These are phyloP conservation scores for Narcine bancroftii DNA, from an alignment of 2,113 vertebrate genomes.

Conservation along the genomic window DNA sequence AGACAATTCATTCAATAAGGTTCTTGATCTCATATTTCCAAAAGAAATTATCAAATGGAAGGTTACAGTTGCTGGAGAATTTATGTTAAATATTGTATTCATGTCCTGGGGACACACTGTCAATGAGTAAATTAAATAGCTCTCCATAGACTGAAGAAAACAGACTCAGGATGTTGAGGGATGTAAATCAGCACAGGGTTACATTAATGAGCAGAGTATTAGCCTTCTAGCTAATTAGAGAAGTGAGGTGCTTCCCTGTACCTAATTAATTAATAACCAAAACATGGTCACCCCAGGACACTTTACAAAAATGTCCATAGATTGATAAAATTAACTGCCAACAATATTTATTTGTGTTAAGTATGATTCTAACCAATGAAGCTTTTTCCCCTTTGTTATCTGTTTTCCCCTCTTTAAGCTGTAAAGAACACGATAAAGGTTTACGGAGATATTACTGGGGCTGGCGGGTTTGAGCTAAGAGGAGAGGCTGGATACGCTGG, in stretches of 20 bases:
- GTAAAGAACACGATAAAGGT: too few relatives aligned
- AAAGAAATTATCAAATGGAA: neutral
- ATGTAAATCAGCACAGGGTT: neutral
- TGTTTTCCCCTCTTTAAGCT: too few relatives aligned
- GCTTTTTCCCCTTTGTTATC: too few relatives aligned
- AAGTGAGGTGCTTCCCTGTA: neutral
- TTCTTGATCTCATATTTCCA: neutral
- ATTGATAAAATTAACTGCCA: too few relatives aligned
- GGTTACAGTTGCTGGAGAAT: neutral
- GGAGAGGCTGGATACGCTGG: too few relatives aligned
- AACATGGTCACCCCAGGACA: too few relatives aligned
- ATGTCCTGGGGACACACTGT: neutral
- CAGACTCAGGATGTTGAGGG: neutral
- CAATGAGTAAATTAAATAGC: neutral
- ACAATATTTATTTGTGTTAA: too few relatives aligned
- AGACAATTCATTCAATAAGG: neutral
- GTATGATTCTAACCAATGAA: too few relatives aligned
- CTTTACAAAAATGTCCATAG: too few relatives aligned
- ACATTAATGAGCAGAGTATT: neutral
- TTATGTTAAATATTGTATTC: neutral
- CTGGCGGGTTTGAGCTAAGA: too few relatives aligned
- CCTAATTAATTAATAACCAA: too few relatives aligned
- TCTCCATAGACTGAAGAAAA: neutral
- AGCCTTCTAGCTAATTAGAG: neutral
- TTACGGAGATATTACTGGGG: too few relatives aligned